These are phyloP conservation scores for Rallus crepitans DNA, from an alignment of 2,797 vertebrate species.

Conservation along the genomic window DNA sequence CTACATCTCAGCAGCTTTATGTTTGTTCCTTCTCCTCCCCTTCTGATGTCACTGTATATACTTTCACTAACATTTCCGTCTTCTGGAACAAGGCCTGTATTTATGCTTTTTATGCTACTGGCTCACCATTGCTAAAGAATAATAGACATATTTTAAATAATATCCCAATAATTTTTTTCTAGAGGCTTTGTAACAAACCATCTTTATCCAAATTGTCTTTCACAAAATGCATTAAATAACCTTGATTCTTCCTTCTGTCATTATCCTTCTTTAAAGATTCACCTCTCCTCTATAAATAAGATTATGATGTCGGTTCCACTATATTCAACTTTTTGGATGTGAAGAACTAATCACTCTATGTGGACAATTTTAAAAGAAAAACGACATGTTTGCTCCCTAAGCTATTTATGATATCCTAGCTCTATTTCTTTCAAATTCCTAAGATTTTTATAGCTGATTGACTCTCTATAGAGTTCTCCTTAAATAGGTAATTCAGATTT, in stretches of 20 bases:
- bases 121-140: neutral
- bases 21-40: neutral
- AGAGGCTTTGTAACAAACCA: neutral
- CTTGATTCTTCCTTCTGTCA: neutral
- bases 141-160: neutral
- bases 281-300: neutral
- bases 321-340: neutral
- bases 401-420: neutral
- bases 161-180: neutral
- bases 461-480: neutral
- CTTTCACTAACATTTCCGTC: neutral
- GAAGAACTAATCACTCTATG: neutral
- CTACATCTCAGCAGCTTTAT: neutral
- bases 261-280: neutral
- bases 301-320: neutral
- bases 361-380: neutral
- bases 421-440: neutral
- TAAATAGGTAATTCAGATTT: neutral
- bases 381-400: neutral
- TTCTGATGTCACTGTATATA: neutral
- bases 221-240: neutral
- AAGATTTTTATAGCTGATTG: neutral
- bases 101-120: fast-evolving
- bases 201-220: neutral
- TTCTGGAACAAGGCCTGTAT: neutral